phyloP scores from a whole-genome alignment of 2,113 vertebrate genomes.

The Andinoacara biseriatus region DNA sequence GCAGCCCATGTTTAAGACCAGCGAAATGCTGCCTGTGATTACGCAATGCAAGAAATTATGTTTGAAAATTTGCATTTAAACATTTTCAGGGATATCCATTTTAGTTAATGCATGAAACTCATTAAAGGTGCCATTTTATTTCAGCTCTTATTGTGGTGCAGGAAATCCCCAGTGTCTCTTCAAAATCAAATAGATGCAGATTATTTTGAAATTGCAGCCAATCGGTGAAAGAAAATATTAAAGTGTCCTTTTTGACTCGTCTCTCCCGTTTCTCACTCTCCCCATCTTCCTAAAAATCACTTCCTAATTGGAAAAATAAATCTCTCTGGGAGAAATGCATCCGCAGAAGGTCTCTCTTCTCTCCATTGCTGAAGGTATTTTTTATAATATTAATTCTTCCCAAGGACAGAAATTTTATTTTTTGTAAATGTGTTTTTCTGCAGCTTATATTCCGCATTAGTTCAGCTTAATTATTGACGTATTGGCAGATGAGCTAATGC shows the following conservation, averaged over 20 bases:
- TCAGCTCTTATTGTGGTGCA: background rate
- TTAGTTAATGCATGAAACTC: background rate
- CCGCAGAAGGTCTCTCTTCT: background rate
- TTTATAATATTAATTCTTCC: conserved; percentile 1
- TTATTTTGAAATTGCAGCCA: background rate
- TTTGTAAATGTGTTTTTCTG: background rate
- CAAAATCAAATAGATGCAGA: background rate
- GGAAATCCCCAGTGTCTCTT: background rate
- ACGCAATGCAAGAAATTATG: background rate
- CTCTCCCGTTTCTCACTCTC: background rate
- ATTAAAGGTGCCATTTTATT: background rate
- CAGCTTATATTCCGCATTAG: conserved; percentile 7
- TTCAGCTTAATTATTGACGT: conserved; percentile 3
- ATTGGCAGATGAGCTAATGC: conserved; percentile 10
- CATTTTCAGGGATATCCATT: background rate
- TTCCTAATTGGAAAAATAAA: background rate
- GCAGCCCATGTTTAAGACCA: background rate
- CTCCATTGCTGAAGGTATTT: background rate
- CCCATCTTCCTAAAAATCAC: background rate
- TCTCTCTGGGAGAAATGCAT: background rate
- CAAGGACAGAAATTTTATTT: conserved; percentile 5
- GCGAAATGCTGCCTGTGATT: background rate
- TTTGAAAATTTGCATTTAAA: background rate
- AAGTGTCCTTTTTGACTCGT: background rate
- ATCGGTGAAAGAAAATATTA: background rate